Base-by-base conservation (phyloP, 1,140 invertebrate species). In the Heliconius eleuchia region DNA sequence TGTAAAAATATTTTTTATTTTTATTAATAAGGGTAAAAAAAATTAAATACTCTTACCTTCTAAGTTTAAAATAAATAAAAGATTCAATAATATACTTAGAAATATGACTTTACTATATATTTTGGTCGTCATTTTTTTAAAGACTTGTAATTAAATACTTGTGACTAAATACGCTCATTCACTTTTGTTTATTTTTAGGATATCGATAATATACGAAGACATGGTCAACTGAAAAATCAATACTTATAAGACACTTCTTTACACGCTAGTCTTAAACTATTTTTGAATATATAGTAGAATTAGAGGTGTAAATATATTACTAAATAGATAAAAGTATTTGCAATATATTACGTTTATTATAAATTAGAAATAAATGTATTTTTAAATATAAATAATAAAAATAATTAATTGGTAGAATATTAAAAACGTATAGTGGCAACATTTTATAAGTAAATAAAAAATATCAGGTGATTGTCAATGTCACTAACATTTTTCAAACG, bases 401-500 rank as follows among this genome's bases (percentile, higher is more conserved):
- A 34, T 6, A 34, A 34, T 3, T 57, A 66, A 66, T 11, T 66
- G 60, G 60, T 66, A 66, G 60, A 66, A 27, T 66, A 66, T 13
- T 66, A 13, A 66, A 66, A 27, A 66, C 23, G 13, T 66, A 1
- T 3, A 3, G 23, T 80, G 77, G 81, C 79, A 84, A 84, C 78
- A 82, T 71, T 82, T 76, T 66, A 72, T 71, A 55, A 19, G 71
- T 71, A 74, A 72, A 79, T 74, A 76, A 73, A 37, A 76, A 39
- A 77, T 71, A 80, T 72, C 77, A 82, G 78, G 74, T 80, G 66
- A 81, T 76, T 84, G 79, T 86, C 84, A 88, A 82, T 85, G 80
- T 85, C 80, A 85, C 76, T 76, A 76, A 73, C 73, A 74, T 80
- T 81, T 84, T 87, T 87, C 85, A 90, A 91, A 87, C 82, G 83